Conservation (phyloP, 35 echinoderm and acorn worm genomes). For the Hemicentrotus pulcherrimus region DNA sequence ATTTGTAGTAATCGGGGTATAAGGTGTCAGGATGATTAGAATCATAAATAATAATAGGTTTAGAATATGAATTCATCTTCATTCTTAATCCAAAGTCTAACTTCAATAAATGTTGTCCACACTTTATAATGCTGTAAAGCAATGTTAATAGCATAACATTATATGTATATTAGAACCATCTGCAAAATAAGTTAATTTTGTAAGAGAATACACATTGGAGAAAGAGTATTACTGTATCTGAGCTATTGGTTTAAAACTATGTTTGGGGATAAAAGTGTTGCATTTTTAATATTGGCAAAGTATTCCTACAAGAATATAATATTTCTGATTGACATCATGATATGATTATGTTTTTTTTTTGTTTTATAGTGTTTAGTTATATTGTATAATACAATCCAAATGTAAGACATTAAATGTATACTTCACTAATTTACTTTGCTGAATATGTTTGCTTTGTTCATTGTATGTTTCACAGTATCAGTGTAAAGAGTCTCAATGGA, state of each 20-base stretch:
- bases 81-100: background rate
- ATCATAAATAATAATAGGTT: background rate
- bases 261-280: background rate
- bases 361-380: background rate
- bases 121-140: background rate
- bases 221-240: background rate
- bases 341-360: background rate
- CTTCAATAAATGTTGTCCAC: background rate
- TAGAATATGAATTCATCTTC: background rate
- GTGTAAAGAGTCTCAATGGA: background rate
- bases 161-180: background rate
- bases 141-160: background rate
- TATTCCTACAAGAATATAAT: background rate
- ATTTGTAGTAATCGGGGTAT: background rate
- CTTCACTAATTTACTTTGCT: background rate
- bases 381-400: background rate
- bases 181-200: background rate
- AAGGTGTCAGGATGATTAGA: background rate
- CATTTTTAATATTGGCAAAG: background rate
- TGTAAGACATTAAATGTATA: background rate
- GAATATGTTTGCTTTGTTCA: background rate
- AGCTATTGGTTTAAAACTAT: background rate
- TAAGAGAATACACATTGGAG: background rate
- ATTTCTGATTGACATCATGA: background rate
- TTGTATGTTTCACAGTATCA: background rate